Conservation (phyloP, 2,888 invertebrate genomes). For the Liodrosophila aerea region DNA sequence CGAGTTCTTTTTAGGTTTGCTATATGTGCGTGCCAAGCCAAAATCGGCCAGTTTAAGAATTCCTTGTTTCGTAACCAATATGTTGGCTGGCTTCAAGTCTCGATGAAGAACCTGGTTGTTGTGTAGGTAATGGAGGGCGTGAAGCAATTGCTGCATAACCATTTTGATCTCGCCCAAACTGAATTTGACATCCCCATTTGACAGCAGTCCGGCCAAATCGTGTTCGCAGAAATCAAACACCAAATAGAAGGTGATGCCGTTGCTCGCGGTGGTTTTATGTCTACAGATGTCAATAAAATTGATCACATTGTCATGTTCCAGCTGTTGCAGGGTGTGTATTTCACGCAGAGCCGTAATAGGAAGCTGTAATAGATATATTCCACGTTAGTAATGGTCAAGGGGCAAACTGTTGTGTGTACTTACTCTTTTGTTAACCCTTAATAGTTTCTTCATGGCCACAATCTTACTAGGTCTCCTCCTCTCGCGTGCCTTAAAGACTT, state of each 20-base stretch:
- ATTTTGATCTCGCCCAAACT: conserved; percentile 98
- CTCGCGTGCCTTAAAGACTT: too few relatives aligned
- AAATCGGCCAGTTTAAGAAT: conserved; percentile 98
- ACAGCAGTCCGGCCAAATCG: conserved; percentile 97
- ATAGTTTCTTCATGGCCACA: too few relatives aligned
- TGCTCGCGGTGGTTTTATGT: conserved; percentile 89
- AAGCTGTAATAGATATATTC: too few relatives aligned
- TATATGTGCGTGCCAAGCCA: conserved; percentile 97
- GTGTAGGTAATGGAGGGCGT: conserved; percentile 97
- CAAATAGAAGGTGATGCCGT: conserved; percentile 86
- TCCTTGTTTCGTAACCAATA: conserved; percentile 97
- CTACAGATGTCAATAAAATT: conserved; percentile 98
- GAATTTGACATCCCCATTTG: conserved; percentile 97
- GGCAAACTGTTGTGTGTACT: too few relatives aligned
- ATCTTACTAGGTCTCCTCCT: too few relatives aligned
- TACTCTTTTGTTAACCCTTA: too few relatives aligned
- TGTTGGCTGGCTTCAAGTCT: conserved; percentile 99
- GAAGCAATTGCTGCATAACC: conserved; percentile 92
- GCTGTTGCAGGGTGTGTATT: conserved; percentile 95
- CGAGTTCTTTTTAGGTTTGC: conserved; percentile 92
- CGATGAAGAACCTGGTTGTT: too few relatives aligned
- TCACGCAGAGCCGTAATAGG: conserved; percentile 99
- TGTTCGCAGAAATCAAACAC: conserved; percentile 99
- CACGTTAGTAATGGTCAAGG: too few relatives aligned
- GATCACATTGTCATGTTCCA: conserved; percentile 98